These are phyloP conservation scores for Eupsilia transversa DNA, from an alignment of 2,888 invertebrate species.

Conservation along the genomic window DNA sequence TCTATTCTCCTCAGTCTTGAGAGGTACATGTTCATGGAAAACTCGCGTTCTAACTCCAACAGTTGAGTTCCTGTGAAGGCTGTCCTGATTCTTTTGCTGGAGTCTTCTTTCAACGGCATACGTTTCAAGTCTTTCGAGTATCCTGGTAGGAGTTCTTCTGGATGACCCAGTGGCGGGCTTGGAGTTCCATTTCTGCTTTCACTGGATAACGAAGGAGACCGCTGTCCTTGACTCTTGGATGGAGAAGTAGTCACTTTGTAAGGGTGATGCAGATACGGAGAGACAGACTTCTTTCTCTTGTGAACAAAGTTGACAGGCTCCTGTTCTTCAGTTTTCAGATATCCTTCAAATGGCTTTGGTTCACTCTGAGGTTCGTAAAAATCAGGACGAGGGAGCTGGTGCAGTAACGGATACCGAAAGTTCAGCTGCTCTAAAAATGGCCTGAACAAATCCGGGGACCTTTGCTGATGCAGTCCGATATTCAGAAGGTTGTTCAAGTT, in stretches of 20 bases:
- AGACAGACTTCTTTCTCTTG: conserved; percentile 84
- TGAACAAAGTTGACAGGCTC: conserved; percentile 81
- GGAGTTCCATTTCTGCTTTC: conserved; percentile 91
- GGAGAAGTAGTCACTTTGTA: conserved; percentile 84
- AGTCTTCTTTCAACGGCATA: conserved; percentile 90
- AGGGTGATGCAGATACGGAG: conserved; percentile 86
- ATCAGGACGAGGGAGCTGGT: conserved; percentile 85
- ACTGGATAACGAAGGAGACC: conserved; percentile 84
- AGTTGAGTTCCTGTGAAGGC: conserved; percentile 98
- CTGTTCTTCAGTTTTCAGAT: conserved; percentile 81
- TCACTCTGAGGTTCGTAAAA: conserved; percentile 78
- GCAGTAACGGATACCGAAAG: conserved; percentile 84
- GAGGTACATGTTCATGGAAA: conserved; percentile 97
- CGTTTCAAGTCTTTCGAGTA: conserved; percentile 86
- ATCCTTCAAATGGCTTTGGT: conserved; percentile 76
- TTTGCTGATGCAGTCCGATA: conserved; percentile 91
- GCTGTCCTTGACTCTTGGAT: conserved; percentile 84
- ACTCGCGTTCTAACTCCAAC: conserved; percentile 96
- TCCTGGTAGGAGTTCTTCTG: conserved; percentile 86
- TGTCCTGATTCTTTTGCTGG: conserved; percentile 97
- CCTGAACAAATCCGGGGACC: conserved; percentile 86
- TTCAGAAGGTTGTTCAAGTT: conserved; percentile 92
- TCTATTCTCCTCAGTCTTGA: conserved; percentile 97
- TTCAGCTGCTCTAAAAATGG: conserved; percentile 87
- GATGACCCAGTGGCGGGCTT: conserved; percentile 87